Percentiles rank a stretch among this genome's conserved stretches.
Conservation (phyloP, 1,140 invertebrate genomes). For the Zaprionus inermis region DNA sequence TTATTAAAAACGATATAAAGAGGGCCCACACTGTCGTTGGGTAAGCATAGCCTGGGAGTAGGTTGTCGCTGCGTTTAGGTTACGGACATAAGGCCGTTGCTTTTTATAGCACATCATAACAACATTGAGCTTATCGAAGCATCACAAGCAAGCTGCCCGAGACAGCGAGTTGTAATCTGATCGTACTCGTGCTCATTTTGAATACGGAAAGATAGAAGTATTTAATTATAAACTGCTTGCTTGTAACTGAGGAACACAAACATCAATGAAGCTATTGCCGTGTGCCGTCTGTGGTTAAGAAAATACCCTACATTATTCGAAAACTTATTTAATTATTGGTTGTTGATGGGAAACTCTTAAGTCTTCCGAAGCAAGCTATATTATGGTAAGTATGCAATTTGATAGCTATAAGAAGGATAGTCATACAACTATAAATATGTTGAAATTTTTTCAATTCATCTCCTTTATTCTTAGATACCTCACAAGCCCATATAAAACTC, state of each 20-base stretch:
- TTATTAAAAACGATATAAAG: conserved; percentile 59
- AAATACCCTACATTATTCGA: background rate
- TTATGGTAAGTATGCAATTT: background rate
- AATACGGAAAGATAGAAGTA: background rate
- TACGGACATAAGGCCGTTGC: conserved; percentile 27
- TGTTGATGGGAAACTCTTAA: no score
- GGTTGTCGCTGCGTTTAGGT: conserved; percentile 12
- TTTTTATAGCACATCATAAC: conserved; percentile 32
- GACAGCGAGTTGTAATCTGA: conserved; percentile 11
- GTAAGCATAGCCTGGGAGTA: conserved; percentile 3
- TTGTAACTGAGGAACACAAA: background rate
- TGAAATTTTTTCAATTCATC: background rate
- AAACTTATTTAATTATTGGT: no score
- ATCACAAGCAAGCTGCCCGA: background rate
- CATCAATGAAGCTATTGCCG: no score
- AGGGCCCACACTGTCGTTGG: conserved; percentile 24
- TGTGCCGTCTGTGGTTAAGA: no score
- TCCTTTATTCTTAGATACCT: background rate
- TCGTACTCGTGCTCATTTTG: background rate
- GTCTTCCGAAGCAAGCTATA: no score
- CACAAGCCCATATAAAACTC: background rate
- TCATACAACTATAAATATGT: no score
- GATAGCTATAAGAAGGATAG: no score
- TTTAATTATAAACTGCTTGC: no score
- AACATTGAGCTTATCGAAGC: conserved; percentile 33